Conservation (phyloP, 1,140 invertebrate species). For the Megalonaias nervosa region DNA sequence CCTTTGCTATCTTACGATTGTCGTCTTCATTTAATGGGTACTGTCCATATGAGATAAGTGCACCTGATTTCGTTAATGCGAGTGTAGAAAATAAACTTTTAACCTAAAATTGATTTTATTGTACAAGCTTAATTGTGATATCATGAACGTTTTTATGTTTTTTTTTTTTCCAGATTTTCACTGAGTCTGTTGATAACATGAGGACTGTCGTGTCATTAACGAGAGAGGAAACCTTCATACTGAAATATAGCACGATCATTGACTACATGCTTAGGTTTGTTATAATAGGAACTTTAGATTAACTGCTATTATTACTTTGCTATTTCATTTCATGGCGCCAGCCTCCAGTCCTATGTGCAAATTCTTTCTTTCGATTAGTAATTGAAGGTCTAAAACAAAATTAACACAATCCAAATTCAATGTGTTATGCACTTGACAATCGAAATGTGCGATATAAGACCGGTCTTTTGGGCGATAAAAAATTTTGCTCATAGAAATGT, state of each 20-base stretch:
- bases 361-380: no score
- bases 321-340: no score
- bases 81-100: neutral
- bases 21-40: neutral
- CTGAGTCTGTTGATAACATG: slow-evolving; percentile 75
- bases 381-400: no score
- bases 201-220: slow-evolving; percentile 74
- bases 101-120: neutral
- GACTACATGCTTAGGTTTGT: slow-evolving; percentile 44
- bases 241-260: slow-evolving; percentile 42
- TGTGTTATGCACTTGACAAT: no score
- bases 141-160: neutral
- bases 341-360: no score
- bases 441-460: no score
- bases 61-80: no score
- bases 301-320: no score
- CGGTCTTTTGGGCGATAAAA: no score
- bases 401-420: no score
- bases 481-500: no score
- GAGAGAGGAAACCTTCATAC: slow-evolving; percentile 71
- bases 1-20: neutral
- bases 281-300: neutral
- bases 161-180: slow-evolving; percentile 40
- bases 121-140: slow-evolving; percentile 1
- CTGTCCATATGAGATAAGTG: neutral